These are phyloP conservation scores for Silurus glanis DNA, from an alignment of 2,113 vertebrate species.

Conservation along the genomic window DNA sequence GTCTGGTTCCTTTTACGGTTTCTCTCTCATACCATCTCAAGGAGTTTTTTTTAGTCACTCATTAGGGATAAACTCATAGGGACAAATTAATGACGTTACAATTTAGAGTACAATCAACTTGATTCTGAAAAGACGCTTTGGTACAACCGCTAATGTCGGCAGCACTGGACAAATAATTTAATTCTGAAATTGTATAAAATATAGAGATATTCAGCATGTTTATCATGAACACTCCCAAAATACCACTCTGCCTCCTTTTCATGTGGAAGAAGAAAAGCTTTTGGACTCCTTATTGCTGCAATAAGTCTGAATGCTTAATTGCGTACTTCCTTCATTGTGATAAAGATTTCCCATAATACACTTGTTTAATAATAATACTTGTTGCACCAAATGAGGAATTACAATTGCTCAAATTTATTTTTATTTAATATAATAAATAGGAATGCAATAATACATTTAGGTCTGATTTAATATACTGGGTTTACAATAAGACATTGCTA, in stretches of 20 bases:
- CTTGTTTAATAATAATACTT: background rate
- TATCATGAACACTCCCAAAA: background rate
- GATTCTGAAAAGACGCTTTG: too few species aligned
- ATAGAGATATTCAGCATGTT: background rate
- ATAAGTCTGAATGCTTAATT: background rate
- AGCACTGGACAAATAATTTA: too few species aligned
- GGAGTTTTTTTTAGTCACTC: too few species aligned
- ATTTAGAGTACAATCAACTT: too few species aligned
- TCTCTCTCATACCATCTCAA: too few species aligned
- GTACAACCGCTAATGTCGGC: too few species aligned
- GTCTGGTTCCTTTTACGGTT: too few species aligned
- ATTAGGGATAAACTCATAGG: too few species aligned
- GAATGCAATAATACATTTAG: background rate
- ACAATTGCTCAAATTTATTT: background rate
- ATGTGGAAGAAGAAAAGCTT: too few species aligned
- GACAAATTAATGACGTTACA: too few species aligned
- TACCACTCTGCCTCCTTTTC: background rate
- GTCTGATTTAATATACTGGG: background rate
- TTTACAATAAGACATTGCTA: background rate
- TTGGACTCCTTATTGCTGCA: background rate
- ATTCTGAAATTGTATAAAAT: background rate
- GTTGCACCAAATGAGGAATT: background rate
- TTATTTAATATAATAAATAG: background rate
- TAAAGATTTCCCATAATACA: background rate
- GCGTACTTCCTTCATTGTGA: background rate